phyloP scores from a whole-genome alignment of 2,797 vertebrate genomes.

The Cygnus olor region DNA sequence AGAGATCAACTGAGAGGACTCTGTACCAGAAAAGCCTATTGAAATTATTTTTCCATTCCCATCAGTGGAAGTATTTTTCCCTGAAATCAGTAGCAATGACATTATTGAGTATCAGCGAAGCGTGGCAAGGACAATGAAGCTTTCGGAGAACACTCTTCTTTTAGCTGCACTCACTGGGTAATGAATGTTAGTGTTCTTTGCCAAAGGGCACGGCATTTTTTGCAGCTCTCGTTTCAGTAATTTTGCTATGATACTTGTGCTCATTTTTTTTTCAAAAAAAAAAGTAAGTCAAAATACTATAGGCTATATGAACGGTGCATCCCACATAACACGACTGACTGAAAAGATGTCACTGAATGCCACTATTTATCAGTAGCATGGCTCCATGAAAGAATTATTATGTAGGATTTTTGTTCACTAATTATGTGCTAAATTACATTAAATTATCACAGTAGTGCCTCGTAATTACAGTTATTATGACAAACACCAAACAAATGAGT shows the following conservation, averaged over 20 bases:
- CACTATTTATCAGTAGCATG: constrained; percentile 24
- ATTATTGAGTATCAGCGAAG: constrained; percentile 12
- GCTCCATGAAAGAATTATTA: constrained; percentile 34
- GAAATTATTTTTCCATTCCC: neutral
- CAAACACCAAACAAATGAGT: constrained; percentile 61
- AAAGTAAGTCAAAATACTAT: neutral
- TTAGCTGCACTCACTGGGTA: constrained; percentile 11
- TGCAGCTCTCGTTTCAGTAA: constrained; percentile 23
- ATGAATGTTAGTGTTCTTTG: neutral
- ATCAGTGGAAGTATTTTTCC: neutral
- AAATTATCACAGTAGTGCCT: constrained; percentile 62
- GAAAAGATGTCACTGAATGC: constrained; percentile 35
- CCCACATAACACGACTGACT: neutral
- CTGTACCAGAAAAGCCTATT: constrained; percentile 9
- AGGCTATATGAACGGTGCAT: neutral
- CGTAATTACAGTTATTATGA: constrained; percentile 70
- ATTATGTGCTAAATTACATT: constrained; percentile 67
- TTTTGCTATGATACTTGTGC: constrained; percentile 10
- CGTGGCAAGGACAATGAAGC: neutral
- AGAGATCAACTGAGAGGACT: neutral
- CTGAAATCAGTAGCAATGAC: constrained; percentile 10
- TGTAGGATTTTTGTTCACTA: constrained; percentile 55
- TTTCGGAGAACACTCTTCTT: constrained; percentile 48
- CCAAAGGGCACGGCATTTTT: constrained; percentile 30
- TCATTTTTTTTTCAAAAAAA: neutral